phyloP scores from a whole-genome alignment of 2,797 vertebrate species.

The Melopsittacus undulatus region DNA sequence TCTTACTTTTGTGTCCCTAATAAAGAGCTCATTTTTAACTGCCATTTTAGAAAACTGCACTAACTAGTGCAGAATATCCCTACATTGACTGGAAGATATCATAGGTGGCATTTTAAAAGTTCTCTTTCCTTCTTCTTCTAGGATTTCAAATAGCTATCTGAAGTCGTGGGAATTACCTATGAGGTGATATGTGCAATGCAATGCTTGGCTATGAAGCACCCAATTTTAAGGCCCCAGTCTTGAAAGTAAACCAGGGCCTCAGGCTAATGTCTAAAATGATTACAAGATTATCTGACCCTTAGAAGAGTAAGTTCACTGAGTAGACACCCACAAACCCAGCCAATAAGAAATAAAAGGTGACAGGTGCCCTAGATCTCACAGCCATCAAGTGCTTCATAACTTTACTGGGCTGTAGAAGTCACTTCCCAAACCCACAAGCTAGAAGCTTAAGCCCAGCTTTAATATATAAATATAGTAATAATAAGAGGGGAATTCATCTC shows the following conservation, averaged over 20 bases:
- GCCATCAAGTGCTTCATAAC: not conserved
- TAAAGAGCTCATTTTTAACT: not conserved
- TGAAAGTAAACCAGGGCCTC: not conserved
- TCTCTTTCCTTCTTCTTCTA: not conserved
- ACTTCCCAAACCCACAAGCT: not conserved
- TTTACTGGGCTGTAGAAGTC: not conserved
- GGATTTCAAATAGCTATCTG: not conserved
- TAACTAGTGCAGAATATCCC: not conserved
- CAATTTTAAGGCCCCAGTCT: not conserved
- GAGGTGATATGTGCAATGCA: not conserved
- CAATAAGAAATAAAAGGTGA: not conserved
- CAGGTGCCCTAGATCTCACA: not conserved
- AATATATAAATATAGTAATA: not conserved
- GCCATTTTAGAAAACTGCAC: not conserved
- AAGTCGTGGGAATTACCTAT: not conserved
- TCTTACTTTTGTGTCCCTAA: not conserved
- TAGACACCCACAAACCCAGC: not conserved
- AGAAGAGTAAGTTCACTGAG: not conserved
- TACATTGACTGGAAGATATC: not conserved
- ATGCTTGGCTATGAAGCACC: not conserved
- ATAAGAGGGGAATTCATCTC: not conserved
- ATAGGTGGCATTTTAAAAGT: not conserved
- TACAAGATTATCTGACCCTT: not conserved
- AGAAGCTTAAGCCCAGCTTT: not conserved
- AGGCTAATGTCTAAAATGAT: not conserved